Evolutionary conservation across 1,140 invertebrate species (phyloP).

Genomic region (Agrilus planipennis): DNA sequence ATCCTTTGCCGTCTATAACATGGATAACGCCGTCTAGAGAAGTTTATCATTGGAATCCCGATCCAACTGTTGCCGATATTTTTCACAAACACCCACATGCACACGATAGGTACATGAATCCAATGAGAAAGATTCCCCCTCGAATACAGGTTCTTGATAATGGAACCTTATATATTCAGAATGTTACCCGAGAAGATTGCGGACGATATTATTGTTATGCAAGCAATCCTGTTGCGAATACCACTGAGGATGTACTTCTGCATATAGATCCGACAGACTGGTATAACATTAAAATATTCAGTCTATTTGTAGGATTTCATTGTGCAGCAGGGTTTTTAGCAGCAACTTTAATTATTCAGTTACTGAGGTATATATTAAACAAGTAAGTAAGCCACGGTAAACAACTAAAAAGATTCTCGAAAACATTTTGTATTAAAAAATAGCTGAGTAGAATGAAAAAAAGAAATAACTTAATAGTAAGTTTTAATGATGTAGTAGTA

Average conservation of each 20-base stretch:
- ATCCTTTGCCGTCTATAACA: slow-evolving; percentile 65
- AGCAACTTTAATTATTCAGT: slow-evolving; percentile 63
- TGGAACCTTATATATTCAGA: slow-evolving; percentile 40
- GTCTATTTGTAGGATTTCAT: slow-evolving; percentile 66
- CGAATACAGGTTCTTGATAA: slow-evolving; percentile 41
- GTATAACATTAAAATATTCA: slow-evolving; percentile 69
- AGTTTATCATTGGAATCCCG: slow-evolving; percentile 53
- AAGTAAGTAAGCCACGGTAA: no score
- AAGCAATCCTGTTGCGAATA: slow-evolving; percentile 68
- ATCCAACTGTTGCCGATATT: slow-evolving; percentile 47
- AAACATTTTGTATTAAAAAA: no score
- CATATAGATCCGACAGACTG: slow-evolving; percentile 72
- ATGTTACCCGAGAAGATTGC: slow-evolving; percentile 59
- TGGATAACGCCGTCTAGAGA: slow-evolving; percentile 71
- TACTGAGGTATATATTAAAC: slow-evolving; percentile 54
- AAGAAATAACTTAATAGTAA: no score
- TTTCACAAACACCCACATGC: slow-evolving; percentile 51
- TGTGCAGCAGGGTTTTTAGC: slow-evolving; percentile 68
- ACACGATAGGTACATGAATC: slow-evolving; percentile 40
- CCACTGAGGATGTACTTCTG: slow-evolving; percentile 56
- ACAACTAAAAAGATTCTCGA: no score
- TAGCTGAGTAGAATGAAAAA: no score
- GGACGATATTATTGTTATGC: slow-evolving; percentile 83
- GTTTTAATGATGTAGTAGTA: no score
- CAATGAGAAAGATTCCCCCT: slow-evolving; percentile 37